These are phyloP conservation scores for Brachypodius melanocephalos DNA, from an alignment of 2,113 vertebrate genomes.

Conservation along the genomic window DNA sequence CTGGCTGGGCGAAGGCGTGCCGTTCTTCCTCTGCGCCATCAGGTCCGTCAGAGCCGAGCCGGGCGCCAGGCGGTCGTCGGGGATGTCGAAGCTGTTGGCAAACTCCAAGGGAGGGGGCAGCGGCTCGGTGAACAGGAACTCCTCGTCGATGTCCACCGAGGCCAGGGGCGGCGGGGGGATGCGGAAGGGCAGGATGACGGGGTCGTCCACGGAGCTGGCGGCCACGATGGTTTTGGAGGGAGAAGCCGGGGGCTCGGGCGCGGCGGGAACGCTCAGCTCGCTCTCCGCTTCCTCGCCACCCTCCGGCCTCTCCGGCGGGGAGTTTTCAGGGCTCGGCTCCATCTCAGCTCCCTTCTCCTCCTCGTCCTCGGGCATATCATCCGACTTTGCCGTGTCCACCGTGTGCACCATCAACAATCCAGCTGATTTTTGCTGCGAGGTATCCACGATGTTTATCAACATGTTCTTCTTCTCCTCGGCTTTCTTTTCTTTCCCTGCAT, in stretches of 20 bases:
- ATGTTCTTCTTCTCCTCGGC: slow-evolving; percentile 86
- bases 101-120: slow-evolving; percentile 95
- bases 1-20: slow-evolving; percentile 61
- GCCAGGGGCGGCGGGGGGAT: slow-evolving; percentile 92
- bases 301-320: slow-evolving; percentile 73
- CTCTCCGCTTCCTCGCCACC: slow-evolving; percentile 71
- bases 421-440: slow-evolving; percentile 83
- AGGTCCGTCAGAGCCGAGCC: slow-evolving; percentile 76
- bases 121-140: slow-evolving; percentile 92
- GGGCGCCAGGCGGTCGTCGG: slow-evolving; percentile 82
- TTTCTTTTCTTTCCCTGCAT: slow-evolving; percentile 75
- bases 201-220: slow-evolving; percentile 85
- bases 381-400: slow-evolving; percentile 63
- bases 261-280: slow-evolving; percentile 61
- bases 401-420: slow-evolving; percentile 96
- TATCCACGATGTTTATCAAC: slow-evolving; percentile 80
- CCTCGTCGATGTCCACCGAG: slow-evolving; percentile 93
- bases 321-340: slow-evolving; percentile 61
- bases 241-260: slow-evolving; percentile 63
- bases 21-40: slow-evolving; percentile 81
- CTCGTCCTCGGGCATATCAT: slow-evolving; percentile 67
- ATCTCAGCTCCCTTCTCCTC: slow-evolving; percentile 65
- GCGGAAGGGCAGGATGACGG: slow-evolving; percentile 87
- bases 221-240: slow-evolving; percentile 83
- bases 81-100: slow-evolving; percentile 96